These are phyloP conservation scores for Cylloceria caligata DNA, from an alignment of 2,888 invertebrate species.

Conservation along the genomic window DNA sequence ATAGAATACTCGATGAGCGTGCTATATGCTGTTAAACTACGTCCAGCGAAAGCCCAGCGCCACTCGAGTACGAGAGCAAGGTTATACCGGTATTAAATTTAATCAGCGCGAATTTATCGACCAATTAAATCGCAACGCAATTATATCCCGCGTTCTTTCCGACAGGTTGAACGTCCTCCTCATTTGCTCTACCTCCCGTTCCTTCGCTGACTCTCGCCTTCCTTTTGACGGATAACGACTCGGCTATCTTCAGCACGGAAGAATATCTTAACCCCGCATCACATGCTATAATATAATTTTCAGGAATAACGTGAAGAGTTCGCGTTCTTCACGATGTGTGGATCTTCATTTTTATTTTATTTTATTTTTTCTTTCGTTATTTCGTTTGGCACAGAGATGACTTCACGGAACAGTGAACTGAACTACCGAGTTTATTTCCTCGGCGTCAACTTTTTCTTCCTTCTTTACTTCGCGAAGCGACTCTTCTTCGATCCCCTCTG, in stretches of 20 bases:
- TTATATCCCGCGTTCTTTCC: conserved; percentile 61
- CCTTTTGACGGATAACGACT: conserved; percentile 56
- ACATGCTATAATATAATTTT: conserved; percentile 47
- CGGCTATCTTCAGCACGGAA: conserved; percentile 55
- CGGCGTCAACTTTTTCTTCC: conserved; percentile 30
- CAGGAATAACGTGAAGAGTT: conserved; percentile 31
- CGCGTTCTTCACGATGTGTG: conserved; percentile 16
- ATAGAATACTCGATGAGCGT: conserved; percentile 54
- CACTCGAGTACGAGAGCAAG: conserved; percentile 40
- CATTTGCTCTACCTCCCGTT: conserved; percentile 29
- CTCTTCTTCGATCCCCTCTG: not conserved
- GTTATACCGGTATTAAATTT: conserved; percentile 67
- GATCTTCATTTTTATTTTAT: conserved; percentile 14
- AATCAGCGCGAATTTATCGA: conserved; percentile 71
- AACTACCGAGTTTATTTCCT: conserved; percentile 9
- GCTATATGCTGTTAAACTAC: conserved; percentile 34
- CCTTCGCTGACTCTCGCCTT: conserved; percentile 24
- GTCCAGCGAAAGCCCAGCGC: conserved; percentile 6
- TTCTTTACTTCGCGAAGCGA: conserved; percentile 20
- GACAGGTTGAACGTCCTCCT: conserved; percentile 48
- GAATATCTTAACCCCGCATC: conserved; percentile 30
- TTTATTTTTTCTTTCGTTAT: conserved; percentile 31
- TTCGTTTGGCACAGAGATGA: conserved; percentile 22
- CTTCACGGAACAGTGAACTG: conserved; percentile 40
- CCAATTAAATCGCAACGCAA: conserved; percentile 67